phyloP scores from a whole-genome alignment of 2,113 vertebrate species.

The Albula glossodonta region DNA sequence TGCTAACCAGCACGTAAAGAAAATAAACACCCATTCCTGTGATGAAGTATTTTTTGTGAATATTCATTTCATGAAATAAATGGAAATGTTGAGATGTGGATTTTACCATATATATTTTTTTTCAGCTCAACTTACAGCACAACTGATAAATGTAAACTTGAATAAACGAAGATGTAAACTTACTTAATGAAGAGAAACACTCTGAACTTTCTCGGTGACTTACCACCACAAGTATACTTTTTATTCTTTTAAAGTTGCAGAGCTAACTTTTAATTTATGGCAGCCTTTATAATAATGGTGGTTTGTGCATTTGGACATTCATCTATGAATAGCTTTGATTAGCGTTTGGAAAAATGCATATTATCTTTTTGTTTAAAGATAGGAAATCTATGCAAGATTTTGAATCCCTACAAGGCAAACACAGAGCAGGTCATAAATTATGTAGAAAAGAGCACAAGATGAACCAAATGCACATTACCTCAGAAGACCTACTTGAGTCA shows the following conservation, averaged over 20 bases:
- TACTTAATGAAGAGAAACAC: background rate
- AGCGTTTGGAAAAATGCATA: conserved; percentile 36
- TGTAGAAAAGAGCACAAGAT: conserved; percentile 42
- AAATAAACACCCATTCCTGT: no score
- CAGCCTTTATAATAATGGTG: background rate
- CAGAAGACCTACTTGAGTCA: conserved; percentile 24
- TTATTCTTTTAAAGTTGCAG: background rate
- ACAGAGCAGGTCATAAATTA: conserved; percentile 52
- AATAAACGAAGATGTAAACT: background rate
- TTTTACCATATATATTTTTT: no score
- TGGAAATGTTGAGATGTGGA: no score
- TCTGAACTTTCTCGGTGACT: background rate
- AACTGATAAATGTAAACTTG: background rate
- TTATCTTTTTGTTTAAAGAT: conserved; percentile 44
- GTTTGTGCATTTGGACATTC: conserved; percentile 3
- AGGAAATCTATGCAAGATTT: conserved; percentile 36
- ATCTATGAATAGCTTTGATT: conserved; percentile 3
- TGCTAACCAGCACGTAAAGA: no score
- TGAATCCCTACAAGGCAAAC: conserved; percentile 47
- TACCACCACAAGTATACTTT: background rate
- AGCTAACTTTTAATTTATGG: conserved; percentile 6
- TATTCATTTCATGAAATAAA: no score
- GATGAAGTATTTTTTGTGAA: no score
- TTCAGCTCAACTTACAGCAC: background rate
- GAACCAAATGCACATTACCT: conserved; percentile 41